These are phyloP conservation scores for Centrocercus urophasianus DNA, from an alignment of 2,113 vertebrate species.

Conservation along the genomic window DNA sequence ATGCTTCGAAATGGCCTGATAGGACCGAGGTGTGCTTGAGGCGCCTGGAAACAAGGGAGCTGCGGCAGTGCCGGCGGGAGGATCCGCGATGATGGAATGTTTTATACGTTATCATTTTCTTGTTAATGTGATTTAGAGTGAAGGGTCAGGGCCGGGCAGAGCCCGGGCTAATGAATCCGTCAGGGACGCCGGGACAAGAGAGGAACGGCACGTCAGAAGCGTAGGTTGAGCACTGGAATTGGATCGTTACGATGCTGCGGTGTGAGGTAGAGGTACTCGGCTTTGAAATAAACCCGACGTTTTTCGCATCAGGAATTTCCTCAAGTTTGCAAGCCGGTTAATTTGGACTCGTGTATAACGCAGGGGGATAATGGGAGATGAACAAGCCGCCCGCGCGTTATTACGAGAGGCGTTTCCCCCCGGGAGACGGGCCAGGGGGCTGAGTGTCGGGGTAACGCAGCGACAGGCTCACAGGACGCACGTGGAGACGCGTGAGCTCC, in stretches of 20 bases:
- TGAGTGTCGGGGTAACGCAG: neutral
- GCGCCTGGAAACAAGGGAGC: neutral
- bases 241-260: neutral
- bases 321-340: neutral
- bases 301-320: neutral
- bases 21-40: fast-evolving
- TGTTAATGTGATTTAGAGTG: neutral
- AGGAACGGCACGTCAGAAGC: fast-evolving
- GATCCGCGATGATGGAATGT: fast-evolving
- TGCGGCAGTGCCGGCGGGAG: fast-evolving
- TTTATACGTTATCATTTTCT: fast-evolving
- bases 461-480: no score
- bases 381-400: neutral
- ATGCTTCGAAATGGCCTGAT: fast-evolving
- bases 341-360: neutral
- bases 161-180: neutral
- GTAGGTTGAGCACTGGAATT: fast-evolving
- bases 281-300: neutral
- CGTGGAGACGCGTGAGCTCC: neutral
- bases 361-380: neutral
- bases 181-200: fast-evolving
- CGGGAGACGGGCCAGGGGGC: neutral
- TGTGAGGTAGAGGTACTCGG: neutral
- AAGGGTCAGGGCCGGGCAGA: neutral
- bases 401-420: neutral